These are phyloP conservation scores for Peromyscus polionotus DNA, from an alignment of 2,113 vertebrate genomes.

Conservation along the genomic window DNA sequence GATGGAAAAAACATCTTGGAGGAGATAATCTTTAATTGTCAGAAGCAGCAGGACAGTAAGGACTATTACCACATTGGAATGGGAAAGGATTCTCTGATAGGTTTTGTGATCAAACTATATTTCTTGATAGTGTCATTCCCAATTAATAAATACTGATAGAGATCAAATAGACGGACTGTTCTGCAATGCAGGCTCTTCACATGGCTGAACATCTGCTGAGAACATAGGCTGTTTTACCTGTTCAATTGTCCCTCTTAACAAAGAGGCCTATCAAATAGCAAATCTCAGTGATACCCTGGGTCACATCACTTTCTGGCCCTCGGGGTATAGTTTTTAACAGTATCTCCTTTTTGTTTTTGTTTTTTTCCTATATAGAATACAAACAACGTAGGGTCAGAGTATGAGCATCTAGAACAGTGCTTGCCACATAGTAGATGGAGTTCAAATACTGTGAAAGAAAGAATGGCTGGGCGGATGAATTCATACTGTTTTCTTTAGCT, in stretches of 20 bases:
- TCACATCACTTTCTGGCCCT: neutral
- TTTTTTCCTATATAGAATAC: neutral
- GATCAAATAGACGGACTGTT: neutral
- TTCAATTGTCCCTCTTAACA: neutral
- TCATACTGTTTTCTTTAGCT: conserved; percentile 38
- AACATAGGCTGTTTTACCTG: neutral
- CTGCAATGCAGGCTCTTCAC: neutral
- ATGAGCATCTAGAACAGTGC: neutral
- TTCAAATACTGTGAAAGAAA: conserved; percentile 7
- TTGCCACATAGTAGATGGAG: neutral
- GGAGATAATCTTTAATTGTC: neutral
- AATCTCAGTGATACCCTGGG: neutral
- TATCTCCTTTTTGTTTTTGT: neutral
- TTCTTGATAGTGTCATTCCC: neutral
- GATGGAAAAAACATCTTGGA: conserved; percentile 9
- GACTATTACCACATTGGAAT: conserved; percentile 3
- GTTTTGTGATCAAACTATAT: neutral
- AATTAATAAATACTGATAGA: conserved; percentile 31
- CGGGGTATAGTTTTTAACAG: neutral
- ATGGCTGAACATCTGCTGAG: neutral
- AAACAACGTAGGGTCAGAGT: neutral
- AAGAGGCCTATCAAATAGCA: neutral
- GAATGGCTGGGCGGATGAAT: neutral
- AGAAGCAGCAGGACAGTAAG: neutral
- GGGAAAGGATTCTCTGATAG: neutral